Conservation (phyloP, 1,140 invertebrate species). For the Oryzaephilus surinamensis region DNA sequence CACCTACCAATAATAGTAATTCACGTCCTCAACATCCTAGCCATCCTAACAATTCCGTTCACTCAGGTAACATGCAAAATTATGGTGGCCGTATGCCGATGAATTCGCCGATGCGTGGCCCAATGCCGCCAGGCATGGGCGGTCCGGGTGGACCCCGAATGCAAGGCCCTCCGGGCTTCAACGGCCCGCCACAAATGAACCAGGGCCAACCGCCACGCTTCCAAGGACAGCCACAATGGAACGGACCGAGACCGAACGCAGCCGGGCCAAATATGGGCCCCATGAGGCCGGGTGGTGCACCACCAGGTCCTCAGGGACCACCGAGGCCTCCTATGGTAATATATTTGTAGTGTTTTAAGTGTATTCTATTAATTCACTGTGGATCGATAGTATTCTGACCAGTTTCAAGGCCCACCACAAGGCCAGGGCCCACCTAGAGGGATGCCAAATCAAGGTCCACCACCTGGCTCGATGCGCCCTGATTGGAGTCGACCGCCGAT, state of each 20-base stretch:
- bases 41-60: slow-evolving; percentile 39
- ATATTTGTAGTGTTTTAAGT: too few species aligned
- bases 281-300: slow-evolving; percentile 43
- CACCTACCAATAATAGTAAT: slow-evolving; percentile 50
- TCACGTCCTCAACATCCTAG: slow-evolving; percentile 40
- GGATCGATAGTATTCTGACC: too few species aligned
- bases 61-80: slow-evolving; percentile 44
- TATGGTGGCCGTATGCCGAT: slow-evolving; percentile 56
- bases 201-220: slow-evolving; percentile 46
- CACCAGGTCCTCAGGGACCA: slow-evolving; percentile 46
- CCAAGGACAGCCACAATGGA: slow-evolving; percentile 48
- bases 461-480: slow-evolving; percentile 50
- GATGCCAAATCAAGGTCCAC: slow-evolving; percentile 49
- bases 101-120: slow-evolving; percentile 52
- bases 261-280: slow-evolving; percentile 44
- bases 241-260: slow-evolving; percentile 45
- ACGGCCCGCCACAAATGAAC: slow-evolving; percentile 39
- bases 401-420: slow-evolving; percentile 52
- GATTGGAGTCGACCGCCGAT: slow-evolving; percentile 69
- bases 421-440: slow-evolving; percentile 50
- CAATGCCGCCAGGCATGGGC: slow-evolving; percentile 53
- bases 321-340: slow-evolving; percentile 58
- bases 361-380: too few species aligned
- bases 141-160: slow-evolving; percentile 55
- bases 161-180: slow-evolving; percentile 44